Conservation (phyloP, 2,797 vertebrate genomes). For the Pipistrellus kuhlii region DNA sequence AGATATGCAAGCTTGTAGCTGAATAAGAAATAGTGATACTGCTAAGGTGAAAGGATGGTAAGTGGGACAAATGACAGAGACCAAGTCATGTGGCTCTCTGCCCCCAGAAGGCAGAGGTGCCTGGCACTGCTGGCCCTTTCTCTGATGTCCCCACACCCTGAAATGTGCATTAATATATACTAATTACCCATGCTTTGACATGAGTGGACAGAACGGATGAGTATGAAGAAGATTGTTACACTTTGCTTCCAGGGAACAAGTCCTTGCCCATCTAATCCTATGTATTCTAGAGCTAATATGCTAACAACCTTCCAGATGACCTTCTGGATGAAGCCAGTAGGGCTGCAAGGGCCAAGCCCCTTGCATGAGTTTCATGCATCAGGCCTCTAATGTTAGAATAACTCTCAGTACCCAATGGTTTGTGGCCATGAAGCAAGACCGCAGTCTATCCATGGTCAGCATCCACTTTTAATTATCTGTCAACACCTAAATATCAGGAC, state of each 20-base stretch:
- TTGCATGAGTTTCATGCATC: too few relatives aligned
- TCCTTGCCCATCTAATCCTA: too few relatives aligned
- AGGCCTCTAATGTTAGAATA: neutral
- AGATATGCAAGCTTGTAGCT: neutral
- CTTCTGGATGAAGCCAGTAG: too few relatives aligned
- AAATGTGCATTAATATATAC: neutral
- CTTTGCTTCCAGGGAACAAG: neutral
- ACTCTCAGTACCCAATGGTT: neutral
- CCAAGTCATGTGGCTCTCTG: neutral
- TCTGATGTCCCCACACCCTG: neutral
- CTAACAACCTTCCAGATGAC: too few relatives aligned
- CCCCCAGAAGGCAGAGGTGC: neutral
- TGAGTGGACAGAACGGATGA: neutral
- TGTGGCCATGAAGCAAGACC: neutral
- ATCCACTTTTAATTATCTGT: neutral
- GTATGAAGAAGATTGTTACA: neutral
- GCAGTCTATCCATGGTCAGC: accelerated
- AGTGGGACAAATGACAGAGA: conserved; percentile 41
- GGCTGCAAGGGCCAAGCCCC: too few relatives aligned
- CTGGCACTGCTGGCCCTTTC: too few relatives aligned
- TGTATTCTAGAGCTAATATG: too few relatives aligned
- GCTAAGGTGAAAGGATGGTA: neutral
- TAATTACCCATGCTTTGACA: neutral
- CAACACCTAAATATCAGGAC: neutral
- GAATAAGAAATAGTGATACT: conserved; percentile 19